A percentile compares a stretch with the other conserved stretches of the same genome.
Evolutionary conservation across 2,888 invertebrate genomes (phyloP).

Genomic region (Latrodectus hesperus): DNA sequence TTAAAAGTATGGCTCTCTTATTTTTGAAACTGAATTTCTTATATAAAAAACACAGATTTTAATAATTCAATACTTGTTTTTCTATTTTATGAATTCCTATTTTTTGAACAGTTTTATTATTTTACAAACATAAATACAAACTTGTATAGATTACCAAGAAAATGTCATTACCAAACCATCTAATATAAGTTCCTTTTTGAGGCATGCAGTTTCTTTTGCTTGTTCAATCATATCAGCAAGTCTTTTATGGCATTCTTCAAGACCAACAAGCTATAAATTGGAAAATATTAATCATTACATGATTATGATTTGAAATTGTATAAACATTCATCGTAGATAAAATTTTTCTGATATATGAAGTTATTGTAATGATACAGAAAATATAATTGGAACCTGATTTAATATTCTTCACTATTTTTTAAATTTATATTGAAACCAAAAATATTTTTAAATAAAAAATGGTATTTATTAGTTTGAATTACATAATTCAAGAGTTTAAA

Average conservation of each 20-base stretch:
- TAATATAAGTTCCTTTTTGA: constrained; percentile 18
- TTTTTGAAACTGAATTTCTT: no score
- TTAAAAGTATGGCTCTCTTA: no score
- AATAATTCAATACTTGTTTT: no score
- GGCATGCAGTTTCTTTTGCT: constrained; percentile 46
- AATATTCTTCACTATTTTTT: neutral
- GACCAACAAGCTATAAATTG: constrained; percentile 58
- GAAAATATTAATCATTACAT: neutral
- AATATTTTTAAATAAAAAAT: no score
- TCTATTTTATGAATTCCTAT: neutral
- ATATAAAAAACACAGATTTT: no score
- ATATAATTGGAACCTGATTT: no score
- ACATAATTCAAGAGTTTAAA: no score
- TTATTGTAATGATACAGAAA: no score
- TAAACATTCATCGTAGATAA: neutral
- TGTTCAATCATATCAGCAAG: constrained; percentile 61
- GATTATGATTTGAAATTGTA: neutral
- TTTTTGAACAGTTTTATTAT: neutral
- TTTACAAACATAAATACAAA: neutral
- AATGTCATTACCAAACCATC: constrained; percentile 47
- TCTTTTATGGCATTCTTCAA: constrained; percentile 69
- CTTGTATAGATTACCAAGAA: neutral
- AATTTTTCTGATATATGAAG: neutral
- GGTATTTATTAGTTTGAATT: no score
- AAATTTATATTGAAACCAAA: neutral